Conservation (phyloP, 2,888 invertebrate genomes). For the Drosophila affinis region DNA sequence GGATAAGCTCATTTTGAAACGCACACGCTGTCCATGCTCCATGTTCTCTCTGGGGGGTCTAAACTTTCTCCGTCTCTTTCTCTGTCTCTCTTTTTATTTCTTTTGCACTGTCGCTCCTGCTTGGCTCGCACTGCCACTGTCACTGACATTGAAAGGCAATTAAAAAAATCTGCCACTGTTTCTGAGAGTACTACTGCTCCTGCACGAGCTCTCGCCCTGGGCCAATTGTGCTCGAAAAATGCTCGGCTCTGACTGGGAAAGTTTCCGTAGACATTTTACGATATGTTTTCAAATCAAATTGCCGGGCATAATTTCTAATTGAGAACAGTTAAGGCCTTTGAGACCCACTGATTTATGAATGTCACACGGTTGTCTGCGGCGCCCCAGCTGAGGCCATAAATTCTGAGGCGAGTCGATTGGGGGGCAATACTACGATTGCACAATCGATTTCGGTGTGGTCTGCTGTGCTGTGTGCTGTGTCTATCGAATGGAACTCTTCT, state of each 20-base stretch:
- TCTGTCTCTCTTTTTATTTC: neutral
- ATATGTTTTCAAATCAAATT: constrained; percentile 36
- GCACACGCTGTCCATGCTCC: neutral
- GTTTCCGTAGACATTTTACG: constrained; percentile 24
- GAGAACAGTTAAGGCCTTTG: constrained; percentile 42
- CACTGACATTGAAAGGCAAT: constrained; percentile 51
- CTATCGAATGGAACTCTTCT: constrained; percentile 1
- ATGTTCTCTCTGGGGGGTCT: too few relatives aligned
- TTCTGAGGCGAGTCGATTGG: constrained; percentile 38
- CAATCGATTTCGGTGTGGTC: constrained; percentile 18
- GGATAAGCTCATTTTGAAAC: constrained; percentile 18
- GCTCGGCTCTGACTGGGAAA: constrained; percentile 28
- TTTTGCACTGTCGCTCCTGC: neutral
- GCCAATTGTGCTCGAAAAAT: constrained; percentile 41
- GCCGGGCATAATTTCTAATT: constrained; percentile 49
- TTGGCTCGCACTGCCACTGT: neutral
- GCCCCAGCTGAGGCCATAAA: constrained; percentile 27
- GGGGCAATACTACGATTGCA: constrained; percentile 29
- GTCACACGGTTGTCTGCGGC: constrained; percentile 9
- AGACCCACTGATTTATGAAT: constrained; percentile 41
- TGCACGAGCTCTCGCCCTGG: constrained; percentile 4
- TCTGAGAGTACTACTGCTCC: neutral
- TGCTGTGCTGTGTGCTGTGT: neutral
- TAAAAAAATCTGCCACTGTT: constrained; percentile 7
- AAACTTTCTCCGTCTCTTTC: constrained; percentile 17